These are phyloP conservation scores for Acanthornis magna DNA, from an alignment of 2,797 vertebrate species.

Conservation along the genomic window DNA sequence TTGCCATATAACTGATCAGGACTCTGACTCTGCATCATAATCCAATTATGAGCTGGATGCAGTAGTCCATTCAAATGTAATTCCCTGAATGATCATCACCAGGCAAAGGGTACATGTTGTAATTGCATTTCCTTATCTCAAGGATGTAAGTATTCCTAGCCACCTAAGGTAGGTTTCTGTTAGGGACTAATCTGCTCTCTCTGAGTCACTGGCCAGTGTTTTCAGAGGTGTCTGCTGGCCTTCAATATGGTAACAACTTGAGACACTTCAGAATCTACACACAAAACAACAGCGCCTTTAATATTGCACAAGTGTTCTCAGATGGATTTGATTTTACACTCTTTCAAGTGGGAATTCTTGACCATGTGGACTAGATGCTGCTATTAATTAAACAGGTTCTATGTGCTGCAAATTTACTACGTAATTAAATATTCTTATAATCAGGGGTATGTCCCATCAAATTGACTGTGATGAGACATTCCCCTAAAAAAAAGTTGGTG, in stretches of 20 bases:
- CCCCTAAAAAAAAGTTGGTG: background rate
- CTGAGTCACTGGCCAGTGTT: background rate
- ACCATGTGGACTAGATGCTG: background rate
- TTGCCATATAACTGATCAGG: background rate
- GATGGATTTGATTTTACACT: background rate
- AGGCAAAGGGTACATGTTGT: background rate
- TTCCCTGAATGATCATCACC: background rate
- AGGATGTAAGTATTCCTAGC: background rate
- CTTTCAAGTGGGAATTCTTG: background rate
- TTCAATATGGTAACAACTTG: background rate
- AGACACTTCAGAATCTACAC: background rate
- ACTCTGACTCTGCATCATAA: slow-evolving; percentile 21
- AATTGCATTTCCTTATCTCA: slow-evolving; percentile 56
- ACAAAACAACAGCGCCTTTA: background rate
- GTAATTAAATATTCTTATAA: background rate
- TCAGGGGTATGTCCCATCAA: background rate
- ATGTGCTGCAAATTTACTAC: background rate
- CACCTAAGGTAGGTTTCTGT: background rate
- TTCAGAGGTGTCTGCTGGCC: background rate
- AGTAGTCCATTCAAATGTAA: background rate
- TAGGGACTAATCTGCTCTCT: background rate
- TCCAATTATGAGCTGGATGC: slow-evolving; percentile 26
- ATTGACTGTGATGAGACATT: background rate
- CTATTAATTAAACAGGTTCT: background rate
- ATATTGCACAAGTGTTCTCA: background rate